Evolutionary conservation across 1,140 invertebrate species (phyloP).

Genomic region (Trachelipus rathkii): DNA sequence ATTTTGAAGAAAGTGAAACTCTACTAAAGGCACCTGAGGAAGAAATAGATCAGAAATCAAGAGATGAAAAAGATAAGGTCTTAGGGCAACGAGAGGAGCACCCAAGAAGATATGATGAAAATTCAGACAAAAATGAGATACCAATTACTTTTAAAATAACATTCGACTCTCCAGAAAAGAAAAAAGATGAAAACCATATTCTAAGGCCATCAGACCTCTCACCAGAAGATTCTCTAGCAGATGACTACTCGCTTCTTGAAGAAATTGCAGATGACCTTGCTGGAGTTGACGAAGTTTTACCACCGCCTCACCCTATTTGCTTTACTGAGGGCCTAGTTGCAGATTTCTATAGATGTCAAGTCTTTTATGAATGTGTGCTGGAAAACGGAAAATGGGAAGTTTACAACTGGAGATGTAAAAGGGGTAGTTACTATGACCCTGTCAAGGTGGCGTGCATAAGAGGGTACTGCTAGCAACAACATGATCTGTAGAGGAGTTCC

Average conservation of each 20-base stretch:
- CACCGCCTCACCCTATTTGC: slow-evolving; percentile 22
- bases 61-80: no score
- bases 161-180: not conserved
- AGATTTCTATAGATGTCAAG: slow-evolving; percentile 21
- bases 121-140: not conserved
- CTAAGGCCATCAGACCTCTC: not conserved
- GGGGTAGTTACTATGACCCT: slow-evolving; percentile 24
- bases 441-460: slow-evolving; percentile 17
- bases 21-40: no score
- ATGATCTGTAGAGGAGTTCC: not conserved
- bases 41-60: no score
- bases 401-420: slow-evolving; percentile 26
- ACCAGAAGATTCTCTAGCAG: not conserved
- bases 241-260: not conserved
- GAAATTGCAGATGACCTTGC: not conserved
- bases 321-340: slow-evolving; percentile 14
- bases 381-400: slow-evolving; percentile 25
- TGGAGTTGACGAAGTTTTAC: not conserved
- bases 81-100: not conserved
- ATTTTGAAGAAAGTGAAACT: no score
- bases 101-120: not conserved
- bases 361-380: slow-evolving; percentile 26
- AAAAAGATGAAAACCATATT: no score
- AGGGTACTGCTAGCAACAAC: slow-evolving; percentile 19
- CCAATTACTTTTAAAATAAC: not conserved